A percentile compares a stretch with the other conserved stretches of the same genome.
Evolutionary conservation across 2,113 vertebrate genomes (phyloP).

Genomic region (Dolichallabes microphthalmus): DNA sequence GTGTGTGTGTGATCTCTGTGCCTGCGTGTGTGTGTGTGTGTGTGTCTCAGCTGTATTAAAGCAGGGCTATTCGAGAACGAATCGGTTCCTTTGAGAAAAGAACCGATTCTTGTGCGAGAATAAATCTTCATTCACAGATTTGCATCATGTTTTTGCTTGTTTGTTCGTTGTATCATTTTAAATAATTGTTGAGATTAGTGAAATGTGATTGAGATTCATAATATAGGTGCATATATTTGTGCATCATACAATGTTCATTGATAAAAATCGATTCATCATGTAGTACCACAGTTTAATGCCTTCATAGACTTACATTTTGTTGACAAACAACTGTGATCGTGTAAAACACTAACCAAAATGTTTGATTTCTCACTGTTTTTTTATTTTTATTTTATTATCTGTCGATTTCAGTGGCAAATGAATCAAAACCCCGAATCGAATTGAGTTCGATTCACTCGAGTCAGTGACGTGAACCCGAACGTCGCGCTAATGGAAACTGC

Average conservation of each 20-base stretch:
- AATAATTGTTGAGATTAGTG: not conserved
- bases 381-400: too few species aligned
- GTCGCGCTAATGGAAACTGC: slow-evolving; percentile 17
- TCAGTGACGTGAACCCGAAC: slow-evolving; percentile 9
- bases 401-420: not conserved
- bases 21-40: not conserved
- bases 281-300: not conserved
- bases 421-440: not conserved
- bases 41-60: slow-evolving; percentile 18
- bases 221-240: not conserved
- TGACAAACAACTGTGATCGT: not conserved
- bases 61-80: not conserved
- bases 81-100: not conserved
- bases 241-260: not conserved
- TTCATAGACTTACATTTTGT: not conserved
- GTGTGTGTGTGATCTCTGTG: not conserved
- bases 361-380: not conserved
- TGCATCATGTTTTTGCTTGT: not conserved
- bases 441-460: not conserved
- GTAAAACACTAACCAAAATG: not conserved
- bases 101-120: not conserved
- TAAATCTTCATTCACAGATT: not conserved
- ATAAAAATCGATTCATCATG: not conserved
- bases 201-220: not conserved
- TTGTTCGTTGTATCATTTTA: not conserved